These are phyloP conservation scores for Prolemur simus DNA, from an alignment of 2,113 vertebrate genomes.

Conservation along the genomic window DNA sequence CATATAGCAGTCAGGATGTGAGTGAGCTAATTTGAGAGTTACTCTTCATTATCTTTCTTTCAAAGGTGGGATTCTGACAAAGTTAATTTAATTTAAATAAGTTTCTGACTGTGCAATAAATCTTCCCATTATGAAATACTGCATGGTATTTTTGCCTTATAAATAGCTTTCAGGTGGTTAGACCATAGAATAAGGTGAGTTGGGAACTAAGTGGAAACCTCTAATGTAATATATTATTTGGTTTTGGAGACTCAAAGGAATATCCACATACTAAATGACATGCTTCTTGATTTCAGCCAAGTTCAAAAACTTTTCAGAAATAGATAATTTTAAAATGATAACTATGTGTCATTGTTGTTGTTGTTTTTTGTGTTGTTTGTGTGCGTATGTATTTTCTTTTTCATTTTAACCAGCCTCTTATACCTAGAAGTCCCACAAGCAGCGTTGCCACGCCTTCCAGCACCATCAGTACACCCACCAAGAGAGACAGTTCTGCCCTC, in stretches of 20 bases:
- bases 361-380: slow-evolving; percentile 79
- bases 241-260: slow-evolving; percentile 31
- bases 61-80: slow-evolving; percentile 32
- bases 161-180: slow-evolving; percentile 44
- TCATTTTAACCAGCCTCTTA: slow-evolving; percentile 92
- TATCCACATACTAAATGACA: slow-evolving; percentile 51
- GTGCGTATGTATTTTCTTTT: slow-evolving; percentile 81
- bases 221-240: neutral
- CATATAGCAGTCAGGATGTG: slow-evolving; percentile 10
- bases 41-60: slow-evolving; percentile 47
- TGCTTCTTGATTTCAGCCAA: slow-evolving; percentile 76
- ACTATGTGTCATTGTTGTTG: slow-evolving; percentile 72
- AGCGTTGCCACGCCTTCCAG: slow-evolving; percentile 96
- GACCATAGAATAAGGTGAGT: slow-evolving; percentile 62
- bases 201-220: slow-evolving; percentile 45
- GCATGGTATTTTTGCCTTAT: neutral
- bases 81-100: slow-evolving; percentile 52
- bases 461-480: slow-evolving; percentile 97
- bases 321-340: slow-evolving; percentile 75
- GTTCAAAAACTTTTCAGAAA: slow-evolving; percentile 62
- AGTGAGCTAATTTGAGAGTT: slow-evolving; percentile 38
- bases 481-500: slow-evolving; percentile 96
- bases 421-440: slow-evolving; percentile 97
- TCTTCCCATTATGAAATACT: slow-evolving; percentile 47
- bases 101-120: slow-evolving; percentile 17